A percentile compares a stretch with the other conserved stretches of the same genome.
These are phyloP conservation scores for Monopterus albus DNA, from an alignment of 2,113 vertebrate species.

Conservation along the genomic window DNA sequence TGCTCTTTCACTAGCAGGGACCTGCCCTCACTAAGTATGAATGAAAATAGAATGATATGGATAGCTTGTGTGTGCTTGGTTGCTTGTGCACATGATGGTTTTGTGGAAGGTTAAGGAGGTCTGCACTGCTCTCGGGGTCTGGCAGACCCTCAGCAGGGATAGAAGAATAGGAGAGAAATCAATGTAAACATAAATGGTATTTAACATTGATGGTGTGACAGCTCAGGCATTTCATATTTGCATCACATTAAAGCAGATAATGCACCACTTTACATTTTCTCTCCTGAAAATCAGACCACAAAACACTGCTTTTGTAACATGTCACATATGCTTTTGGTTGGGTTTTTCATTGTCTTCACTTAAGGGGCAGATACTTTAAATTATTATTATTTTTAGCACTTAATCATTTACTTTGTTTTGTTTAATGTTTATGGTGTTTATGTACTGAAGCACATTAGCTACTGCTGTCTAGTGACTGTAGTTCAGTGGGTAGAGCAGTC, in stretches of 20 bases:
- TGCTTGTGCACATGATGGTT: too few species aligned
- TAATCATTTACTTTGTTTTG: conserved; percentile 39
- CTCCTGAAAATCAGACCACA: conserved; percentile 51
- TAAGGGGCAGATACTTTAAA: conserved; percentile 56
- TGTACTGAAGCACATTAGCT: not conserved
- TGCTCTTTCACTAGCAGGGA: too few species aligned
- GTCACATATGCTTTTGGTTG: conserved; percentile 48
- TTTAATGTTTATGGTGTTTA: not conserved
- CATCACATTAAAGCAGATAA: conserved; percentile 61
- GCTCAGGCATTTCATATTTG: conserved; percentile 58
- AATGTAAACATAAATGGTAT: conserved; percentile 56
- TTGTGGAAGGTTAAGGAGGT: too few species aligned
- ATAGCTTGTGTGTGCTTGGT: too few species aligned
- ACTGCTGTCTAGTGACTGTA: not conserved
- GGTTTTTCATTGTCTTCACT: conserved; percentile 56
- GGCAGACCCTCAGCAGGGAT: too few species aligned
- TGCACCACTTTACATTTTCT: conserved; percentile 46
- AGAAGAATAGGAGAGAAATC: too few species aligned
- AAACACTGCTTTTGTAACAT: conserved; percentile 50
- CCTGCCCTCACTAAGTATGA: too few species aligned
- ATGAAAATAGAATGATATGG: too few species aligned
- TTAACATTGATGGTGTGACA: conserved; percentile 51
- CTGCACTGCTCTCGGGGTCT: too few species aligned
- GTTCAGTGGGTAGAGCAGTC: too few species aligned
- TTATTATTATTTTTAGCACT: conserved; percentile 46